Evolutionary conservation across 2,113 vertebrate species (phyloP), one percentile per base, ranked within the genome.

Genomic region (Myotis brandtii): DNA sequence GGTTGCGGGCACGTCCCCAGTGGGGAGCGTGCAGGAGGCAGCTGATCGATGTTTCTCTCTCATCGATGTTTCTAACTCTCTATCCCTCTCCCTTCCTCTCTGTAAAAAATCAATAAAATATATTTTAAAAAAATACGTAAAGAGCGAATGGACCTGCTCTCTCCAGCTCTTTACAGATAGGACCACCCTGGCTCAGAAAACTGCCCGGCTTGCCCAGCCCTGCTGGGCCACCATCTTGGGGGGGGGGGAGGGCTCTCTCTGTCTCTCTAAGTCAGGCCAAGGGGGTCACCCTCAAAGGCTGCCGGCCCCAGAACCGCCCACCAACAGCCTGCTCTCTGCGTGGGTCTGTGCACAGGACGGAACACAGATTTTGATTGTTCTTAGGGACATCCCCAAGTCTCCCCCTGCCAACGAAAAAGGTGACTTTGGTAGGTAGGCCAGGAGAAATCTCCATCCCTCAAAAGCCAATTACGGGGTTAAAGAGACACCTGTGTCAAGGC

Each of bases 101-200:
- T 43, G 43, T 43, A 43, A 43, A 43, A 43, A 43, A 43, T 43
- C 43, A 43, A 43, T 43, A 43, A 43, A 43, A 43, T 43, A 43
- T 43, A 43, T 43, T 43, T 43, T 8, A 43, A 5, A 43, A 43
- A 43, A 89, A 43, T 16, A n/a, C 12, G 0, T 20, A 18, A 37
- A n/a, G 23, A 66, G 12, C 2, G 13, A 20, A 27, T 0, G 17
- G 54, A 27, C 6, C 0, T 5, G 37, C 16, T 88, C 6, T 56
- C 20, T 21, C 18, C 37, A 12, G 54, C 20, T 79, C 77, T 69
- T 80, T 77, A 48, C n/a, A 32, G 59, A n/a, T 0, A 0, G 0
- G 16, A 12, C 32, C n/a, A 0, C 25, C 52, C 46, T 16, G 37
- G 27, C 20, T 67, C 46, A 14, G 89, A 72, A 73, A 27, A 40